Evolutionary conservation across 2,888 invertebrate genomes (phyloP), one percentile per base, ranked within the genome.

Genomic region (Congeria kusceri): DNA sequence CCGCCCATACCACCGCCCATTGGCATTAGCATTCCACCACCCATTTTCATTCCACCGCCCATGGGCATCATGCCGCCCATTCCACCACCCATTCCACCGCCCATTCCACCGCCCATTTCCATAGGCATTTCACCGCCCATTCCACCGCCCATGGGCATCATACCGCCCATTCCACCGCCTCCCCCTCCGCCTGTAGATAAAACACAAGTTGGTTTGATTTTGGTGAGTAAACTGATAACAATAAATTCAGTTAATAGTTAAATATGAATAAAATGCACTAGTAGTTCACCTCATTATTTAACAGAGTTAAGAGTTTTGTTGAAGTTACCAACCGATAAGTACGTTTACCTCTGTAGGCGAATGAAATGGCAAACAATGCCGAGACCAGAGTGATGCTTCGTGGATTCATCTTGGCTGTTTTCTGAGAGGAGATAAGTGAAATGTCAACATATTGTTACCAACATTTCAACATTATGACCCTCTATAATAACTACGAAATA

Each of bases 301-400:
- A 25, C 11, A 25, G 1, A 62, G n/a, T 46, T 44, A 39, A 39
- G 5, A 39, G 39, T 13, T 39, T 1, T 39, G 39, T 3, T 39
- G 39, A 39, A 39, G 9, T 13, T 39, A 13, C 9, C 9, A 11
- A 15, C 11, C 39, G 39, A 39, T 32, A 18, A 7, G 39, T 39
- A 1, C 39, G 7, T 28, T 28, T 62, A 77, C 77, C 77, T 77
- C 53, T 67, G 63, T 77, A 77, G 3, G 77, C 77, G 49, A 62
- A 32, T 47, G 71, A 32, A 11, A 77, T 46, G 29, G 67, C 71
- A 39, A 77, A 56, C 28, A 67, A 57, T 59, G 68, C 63, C 27
- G 77, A 77, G 58, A 71, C 56, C 67, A 77, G 32, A 39, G 68
- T 63, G 28, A 77, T 29, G 20, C 32, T 59, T 5, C 61, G 11